Percentiles rank a stretch among this genome's conserved stretches.
Conservation (phyloP, 2,113 vertebrate genomes). For the Phyllostomus hastatus region DNA sequence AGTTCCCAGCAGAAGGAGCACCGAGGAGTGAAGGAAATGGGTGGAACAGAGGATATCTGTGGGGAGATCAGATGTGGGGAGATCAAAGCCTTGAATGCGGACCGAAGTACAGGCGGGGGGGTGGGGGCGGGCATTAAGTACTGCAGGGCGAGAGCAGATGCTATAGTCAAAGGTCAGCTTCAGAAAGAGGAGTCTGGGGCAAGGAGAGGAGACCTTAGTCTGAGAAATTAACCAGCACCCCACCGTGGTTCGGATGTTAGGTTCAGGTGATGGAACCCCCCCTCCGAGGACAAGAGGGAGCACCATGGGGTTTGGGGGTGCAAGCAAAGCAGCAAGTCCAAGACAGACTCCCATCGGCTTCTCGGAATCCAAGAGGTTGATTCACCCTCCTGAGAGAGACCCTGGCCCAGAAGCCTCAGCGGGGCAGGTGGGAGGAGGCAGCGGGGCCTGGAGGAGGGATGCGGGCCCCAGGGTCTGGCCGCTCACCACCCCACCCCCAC, state of each 20-base stretch:
- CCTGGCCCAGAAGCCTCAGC: not conserved
- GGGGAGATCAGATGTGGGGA: not conserved
- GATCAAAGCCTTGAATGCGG: not conserved
- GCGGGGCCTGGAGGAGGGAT: not conserved
- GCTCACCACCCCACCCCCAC: not conserved
- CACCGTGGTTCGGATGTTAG: not conserved
- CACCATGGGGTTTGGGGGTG: not conserved
- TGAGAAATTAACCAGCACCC: not conserved
- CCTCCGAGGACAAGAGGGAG: not conserved
- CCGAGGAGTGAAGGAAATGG: not conserved
- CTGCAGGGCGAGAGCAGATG: not conserved
- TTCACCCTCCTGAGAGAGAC: not conserved
- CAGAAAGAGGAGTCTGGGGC: not conserved
- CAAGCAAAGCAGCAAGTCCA: not conserved
- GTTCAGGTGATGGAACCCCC: not conserved
- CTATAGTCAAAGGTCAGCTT: not conserved
- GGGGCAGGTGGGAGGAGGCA: not conserved
- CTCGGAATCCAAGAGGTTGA: not conserved
- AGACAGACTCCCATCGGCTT: not conserved
- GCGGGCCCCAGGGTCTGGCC: not conserved
- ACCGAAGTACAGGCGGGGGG: not conserved
- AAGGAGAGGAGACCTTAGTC: not conserved
- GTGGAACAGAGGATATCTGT: not conserved
- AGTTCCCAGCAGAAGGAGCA: not conserved
- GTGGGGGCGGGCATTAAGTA: not conserved